These are phyloP conservation scores for Ips nitidus DNA, from an alignment of 1,140 invertebrate genomes.

Conservation along the genomic window DNA sequence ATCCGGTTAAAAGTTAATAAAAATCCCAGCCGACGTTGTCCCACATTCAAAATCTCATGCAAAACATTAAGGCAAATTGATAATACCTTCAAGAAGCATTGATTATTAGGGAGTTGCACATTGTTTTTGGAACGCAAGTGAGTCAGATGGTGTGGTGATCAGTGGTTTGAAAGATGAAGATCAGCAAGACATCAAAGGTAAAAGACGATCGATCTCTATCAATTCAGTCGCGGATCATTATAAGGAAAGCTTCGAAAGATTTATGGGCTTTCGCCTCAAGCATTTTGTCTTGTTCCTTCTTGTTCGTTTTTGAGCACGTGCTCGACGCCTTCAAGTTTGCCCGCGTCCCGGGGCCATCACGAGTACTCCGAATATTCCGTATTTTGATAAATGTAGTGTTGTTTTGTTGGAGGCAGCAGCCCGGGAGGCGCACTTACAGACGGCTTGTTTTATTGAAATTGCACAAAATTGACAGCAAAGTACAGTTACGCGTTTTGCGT, in stretches of 20 bases:
- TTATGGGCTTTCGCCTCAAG: conserved; percentile 1
- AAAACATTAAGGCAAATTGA: conserved; percentile 4
- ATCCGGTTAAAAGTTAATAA: no score
- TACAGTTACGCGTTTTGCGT: conserved; percentile 4
- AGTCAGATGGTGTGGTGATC: no score
- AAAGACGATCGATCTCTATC: conserved; percentile 1
- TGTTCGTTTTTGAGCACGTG: conserved; percentile 8
- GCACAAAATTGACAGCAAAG: conserved; percentile 16
- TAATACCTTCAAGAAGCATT: not conserved
- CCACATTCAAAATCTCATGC: not conserved
- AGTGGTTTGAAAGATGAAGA: no score
- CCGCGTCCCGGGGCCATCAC: conserved; percentile 14
- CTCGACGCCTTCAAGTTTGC: conserved; percentile 12
- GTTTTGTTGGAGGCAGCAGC: conserved; percentile 12
- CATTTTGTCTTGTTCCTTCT: conserved; percentile 10
- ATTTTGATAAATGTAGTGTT: conserved; percentile 24
- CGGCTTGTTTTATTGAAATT: conserved; percentile 26
- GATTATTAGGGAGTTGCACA: no score
- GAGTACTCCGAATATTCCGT: conserved; percentile 8
- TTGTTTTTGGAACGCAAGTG: no score
- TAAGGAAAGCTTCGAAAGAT: conserved; percentile 12
- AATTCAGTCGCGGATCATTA: conserved; percentile 7
- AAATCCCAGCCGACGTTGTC: not conserved
- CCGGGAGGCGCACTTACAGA: conserved; percentile 12
- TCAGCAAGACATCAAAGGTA: not conserved